A percentile compares a stretch with the other conserved stretches of the same genome.
Evolutionary conservation across 2,113 vertebrate genomes (phyloP).

Genomic region (Coreoperca whiteheadi): DNA sequence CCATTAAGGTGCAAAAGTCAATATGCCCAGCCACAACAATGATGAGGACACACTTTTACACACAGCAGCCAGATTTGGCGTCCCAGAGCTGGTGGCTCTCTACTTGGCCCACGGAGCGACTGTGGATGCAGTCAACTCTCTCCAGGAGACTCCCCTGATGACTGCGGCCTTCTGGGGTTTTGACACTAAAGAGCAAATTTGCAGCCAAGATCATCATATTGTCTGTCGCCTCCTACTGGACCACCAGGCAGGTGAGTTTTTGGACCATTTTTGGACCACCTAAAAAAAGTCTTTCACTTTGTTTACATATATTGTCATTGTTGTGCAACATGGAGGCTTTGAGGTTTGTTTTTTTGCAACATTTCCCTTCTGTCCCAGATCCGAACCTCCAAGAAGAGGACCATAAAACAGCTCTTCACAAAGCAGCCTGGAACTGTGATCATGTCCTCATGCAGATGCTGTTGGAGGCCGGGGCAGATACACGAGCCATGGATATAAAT

Average conservation of each 20-base stretch:
- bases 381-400: constrained; percentile 90
- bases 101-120: constrained; percentile 88
- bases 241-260: constrained; percentile 81
- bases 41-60: constrained; percentile 93
- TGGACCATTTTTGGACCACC: background rate
- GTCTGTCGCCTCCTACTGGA: constrained; percentile 91
- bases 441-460: constrained; percentile 92
- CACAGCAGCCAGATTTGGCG: constrained; percentile 86
- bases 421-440: constrained; percentile 97
- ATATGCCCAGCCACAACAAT: constrained; percentile 87
- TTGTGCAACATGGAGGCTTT: background rate
- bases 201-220: constrained; percentile 90
- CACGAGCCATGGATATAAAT: constrained; percentile 92
- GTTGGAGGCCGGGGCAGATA: constrained; percentile 90
- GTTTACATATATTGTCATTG: no score
- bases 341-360: background rate
- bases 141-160: constrained; percentile 91
- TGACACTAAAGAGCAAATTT: constrained; percentile 89
- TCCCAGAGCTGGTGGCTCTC: constrained; percentile 89
- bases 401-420: constrained; percentile 93
- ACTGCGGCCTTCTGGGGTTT: constrained; percentile 92
- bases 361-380: constrained; percentile 63
- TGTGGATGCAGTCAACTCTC: constrained; percentile 87
- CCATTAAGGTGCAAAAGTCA: constrained; percentile 89
- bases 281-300: background rate